Evolutionary conservation across 2,888 invertebrate genomes (phyloP), one percentile per base, ranked within the genome.

Genomic region (Pristionchus fissidentatus): DNA sequence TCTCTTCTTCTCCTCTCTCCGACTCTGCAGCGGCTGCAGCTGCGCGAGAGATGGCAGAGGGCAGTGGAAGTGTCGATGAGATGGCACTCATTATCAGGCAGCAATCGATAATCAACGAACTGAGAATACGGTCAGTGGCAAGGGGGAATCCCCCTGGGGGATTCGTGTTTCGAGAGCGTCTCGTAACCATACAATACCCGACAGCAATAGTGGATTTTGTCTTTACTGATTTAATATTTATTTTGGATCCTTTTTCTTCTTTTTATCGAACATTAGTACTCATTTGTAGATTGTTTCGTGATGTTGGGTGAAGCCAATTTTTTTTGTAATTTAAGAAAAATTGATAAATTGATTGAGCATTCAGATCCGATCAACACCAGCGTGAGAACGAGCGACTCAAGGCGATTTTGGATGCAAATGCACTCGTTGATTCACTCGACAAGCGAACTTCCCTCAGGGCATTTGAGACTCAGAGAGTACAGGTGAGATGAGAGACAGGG

Each of bases 31-130:
- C 10, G 22, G 70, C 38, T 15, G 84, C 46, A 7, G 66, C 75
- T 4, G 35, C 29, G 8, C 26, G 19, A 22, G 52, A 38, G 46
- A 70, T 29, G 5, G 66, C 13, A 15, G 70, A 49, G 7, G 82
- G 82, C 29, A 70, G 70, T 22, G 84, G 83, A 5, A 86, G 87
- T 29, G 70, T 87, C 10, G 87, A 89, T 35, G 88, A 90, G 57
- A 84, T 90, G 82, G 85, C 88, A 10, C 84, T 90, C 32, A 88
- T 89, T 52, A 84, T 88, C 55, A 81, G 86, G 7, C 90, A 90
- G 83, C 87, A 90, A 62, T 80, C 73, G 26, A 87, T 88, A 79
- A 90, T 90, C 70, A 86, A 86, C 38, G 89, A 88, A 22, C 78
- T 89, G 60, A 41, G 88, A 41, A 70, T 70, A 41, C 66, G 70